These are phyloP conservation scores for Chelmon rostratus DNA, from an alignment of 2,797 vertebrate species.

Conservation along the genomic window DNA sequence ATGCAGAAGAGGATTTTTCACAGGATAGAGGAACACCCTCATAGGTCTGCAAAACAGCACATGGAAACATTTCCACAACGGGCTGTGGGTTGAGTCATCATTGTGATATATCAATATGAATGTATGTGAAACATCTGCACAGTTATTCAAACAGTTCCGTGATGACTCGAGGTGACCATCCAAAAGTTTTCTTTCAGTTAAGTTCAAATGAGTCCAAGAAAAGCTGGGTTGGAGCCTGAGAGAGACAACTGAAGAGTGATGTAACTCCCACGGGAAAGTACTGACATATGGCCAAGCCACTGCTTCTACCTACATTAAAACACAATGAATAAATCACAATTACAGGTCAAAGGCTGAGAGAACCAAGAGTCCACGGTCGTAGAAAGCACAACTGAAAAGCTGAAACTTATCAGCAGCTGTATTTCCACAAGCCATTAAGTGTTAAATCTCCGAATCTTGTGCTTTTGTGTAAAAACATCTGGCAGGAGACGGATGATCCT, in stretches of 20 bases:
- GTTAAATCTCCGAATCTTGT: background rate
- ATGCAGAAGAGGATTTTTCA: background rate
- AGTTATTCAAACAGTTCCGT: background rate
- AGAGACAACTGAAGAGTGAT: conserved; percentile 12
- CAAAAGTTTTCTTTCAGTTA: background rate
- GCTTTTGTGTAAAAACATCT: conserved; percentile 58
- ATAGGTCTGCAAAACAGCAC: background rate
- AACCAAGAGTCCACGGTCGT: background rate
- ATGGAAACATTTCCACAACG: background rate
- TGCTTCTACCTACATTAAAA: background rate
- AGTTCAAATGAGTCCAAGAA: conserved; percentile 4
- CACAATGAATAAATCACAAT: background rate
- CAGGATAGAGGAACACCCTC: background rate
- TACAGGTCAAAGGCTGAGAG: background rate
- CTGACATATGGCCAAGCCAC: background rate
- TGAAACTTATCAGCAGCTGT: conserved; percentile 20
- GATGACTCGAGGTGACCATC: background rate
- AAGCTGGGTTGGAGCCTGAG: conserved; percentile 12
- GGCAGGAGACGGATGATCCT: conserved; percentile 42
- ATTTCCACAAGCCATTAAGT: background rate
- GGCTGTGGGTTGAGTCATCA: background rate
- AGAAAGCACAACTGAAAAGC: background rate
- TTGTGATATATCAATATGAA: background rate
- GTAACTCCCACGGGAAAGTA: conserved; percentile 12
- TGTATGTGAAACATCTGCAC: background rate